Evolutionary conservation across 2,888 invertebrate genomes (phyloP).

Genomic region (Macaria notata): DNA sequence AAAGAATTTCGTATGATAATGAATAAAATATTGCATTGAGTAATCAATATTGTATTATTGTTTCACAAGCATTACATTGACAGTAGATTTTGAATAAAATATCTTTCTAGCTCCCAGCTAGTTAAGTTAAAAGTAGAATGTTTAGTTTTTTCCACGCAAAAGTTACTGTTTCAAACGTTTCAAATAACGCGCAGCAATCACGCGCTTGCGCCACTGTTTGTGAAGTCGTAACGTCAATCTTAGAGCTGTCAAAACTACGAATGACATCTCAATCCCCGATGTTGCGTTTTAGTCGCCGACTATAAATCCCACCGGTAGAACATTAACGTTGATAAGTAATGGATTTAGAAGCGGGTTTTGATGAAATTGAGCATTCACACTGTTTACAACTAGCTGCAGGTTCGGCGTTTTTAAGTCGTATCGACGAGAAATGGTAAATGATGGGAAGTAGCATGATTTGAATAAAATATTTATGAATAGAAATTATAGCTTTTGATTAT

Average conservation of each 20-base stretch:
- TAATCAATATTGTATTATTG: too few relatives aligned
- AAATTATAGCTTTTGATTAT: too few relatives aligned
- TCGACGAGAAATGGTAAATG: neutral
- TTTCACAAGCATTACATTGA: too few relatives aligned
- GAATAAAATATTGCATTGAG: too few relatives aligned
- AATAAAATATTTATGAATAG: too few relatives aligned
- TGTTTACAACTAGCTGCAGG: neutral
- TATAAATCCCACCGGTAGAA: slow-evolving; percentile 19
- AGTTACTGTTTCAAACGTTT: too few relatives aligned
- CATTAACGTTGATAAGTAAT: slow-evolving; percentile 25
- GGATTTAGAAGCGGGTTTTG: slow-evolving; percentile 15
- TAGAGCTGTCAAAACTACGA: slow-evolving; percentile 16
- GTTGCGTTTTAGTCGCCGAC: slow-evolving; percentile 14
- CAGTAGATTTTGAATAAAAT: too few relatives aligned
- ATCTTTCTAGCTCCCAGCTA: too few relatives aligned
- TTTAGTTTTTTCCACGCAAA: too few relatives aligned
- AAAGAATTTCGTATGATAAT: too few relatives aligned
- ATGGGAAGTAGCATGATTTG: neutral
- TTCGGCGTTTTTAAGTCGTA: neutral
- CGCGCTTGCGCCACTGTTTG: slow-evolving; percentile 13
- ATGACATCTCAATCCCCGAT: slow-evolving; percentile 29
- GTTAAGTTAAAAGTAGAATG: too few relatives aligned
- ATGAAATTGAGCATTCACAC: slow-evolving; percentile 9
- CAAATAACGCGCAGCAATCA: neutral
- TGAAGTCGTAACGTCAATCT: neutral